phyloP scores from a whole-genome alignment of 1,140 invertebrate species.

The Diabrotica virgifera region DNA sequence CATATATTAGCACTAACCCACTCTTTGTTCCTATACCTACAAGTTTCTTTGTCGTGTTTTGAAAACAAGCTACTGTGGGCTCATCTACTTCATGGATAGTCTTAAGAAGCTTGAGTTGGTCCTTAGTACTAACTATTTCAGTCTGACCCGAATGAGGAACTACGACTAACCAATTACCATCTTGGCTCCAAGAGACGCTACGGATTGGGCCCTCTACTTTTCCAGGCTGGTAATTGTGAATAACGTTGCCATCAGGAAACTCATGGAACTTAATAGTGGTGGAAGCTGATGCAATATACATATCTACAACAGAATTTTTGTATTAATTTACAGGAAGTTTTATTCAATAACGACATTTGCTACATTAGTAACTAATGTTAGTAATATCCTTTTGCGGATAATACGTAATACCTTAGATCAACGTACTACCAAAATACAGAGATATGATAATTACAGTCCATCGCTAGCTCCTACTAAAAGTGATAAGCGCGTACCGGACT shows the following conservation, averaged over 20 bases:
- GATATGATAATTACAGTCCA: too few species aligned
- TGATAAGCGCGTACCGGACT: too few species aligned
- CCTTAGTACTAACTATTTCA: conserved; percentile 42
- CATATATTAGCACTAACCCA: conserved; percentile 43
- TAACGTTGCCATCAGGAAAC: conserved; percentile 29
- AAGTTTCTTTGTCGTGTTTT: conserved; percentile 41
- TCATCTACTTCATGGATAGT: conserved; percentile 39
- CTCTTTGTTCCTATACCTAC: conserved; percentile 42
- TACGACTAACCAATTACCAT: conserved; percentile 43
- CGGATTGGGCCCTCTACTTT: conserved; percentile 35
- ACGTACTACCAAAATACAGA: too few species aligned
- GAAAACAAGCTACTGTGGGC: conserved; percentile 43
- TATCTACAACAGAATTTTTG: conserved; percentile 11
- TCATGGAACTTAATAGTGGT: conserved; percentile 40
- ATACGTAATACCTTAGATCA: too few species aligned
- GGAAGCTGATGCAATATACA: conserved; percentile 38
- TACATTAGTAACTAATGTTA: too few species aligned
- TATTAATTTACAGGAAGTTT: too few species aligned
- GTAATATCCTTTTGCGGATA: too few species aligned
- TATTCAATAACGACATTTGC: too few species aligned
- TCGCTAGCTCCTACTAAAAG: too few species aligned
- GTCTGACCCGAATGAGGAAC: conserved; percentile 38
- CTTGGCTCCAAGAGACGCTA: conserved; percentile 44
- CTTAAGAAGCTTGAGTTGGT: conserved; percentile 39
- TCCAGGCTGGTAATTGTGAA: conserved; percentile 33